Evolutionary conservation across 2,797 vertebrate species (phyloP), one percentile per base, ranked within the genome.

Genomic region (Gallinago solitaria): DNA sequence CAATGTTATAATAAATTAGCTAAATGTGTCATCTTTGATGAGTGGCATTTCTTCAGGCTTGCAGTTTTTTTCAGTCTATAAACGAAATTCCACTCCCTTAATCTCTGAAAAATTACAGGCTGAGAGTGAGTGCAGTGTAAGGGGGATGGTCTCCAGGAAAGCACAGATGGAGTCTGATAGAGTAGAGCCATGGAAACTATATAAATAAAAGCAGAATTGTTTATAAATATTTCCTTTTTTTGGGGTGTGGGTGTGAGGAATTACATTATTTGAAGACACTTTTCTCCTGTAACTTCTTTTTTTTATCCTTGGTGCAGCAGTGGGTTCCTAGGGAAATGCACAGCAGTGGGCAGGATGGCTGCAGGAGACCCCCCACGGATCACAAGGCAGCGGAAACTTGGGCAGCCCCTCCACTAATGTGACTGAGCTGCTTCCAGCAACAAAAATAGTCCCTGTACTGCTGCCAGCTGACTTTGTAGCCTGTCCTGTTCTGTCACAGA

Each of bases 221-320:
- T 94, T 91, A 60, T 60, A 87, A 91, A 87, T 82, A 59, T 78
- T 96, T 91, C 54, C 87, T 94, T 80, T 95, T 80, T 70, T 50
- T 7, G 41, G 87, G 61, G 25, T 59, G 53, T 67, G 45, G 87
- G 70, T 91, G 77, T 89, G 77, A 83, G 20, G 33, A 67, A 28
- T 50, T 70, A 81, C 53, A 71, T 87, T 84, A 89, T 78, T 78
- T 84, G 78, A 83, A 74, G 41, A 41, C 33, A 15, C 45, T 83
- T 35, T 59, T 50, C 43, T 67, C 69, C 83, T 25, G 1, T 23
- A n/a, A 45, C 23, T 7, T 32, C 28, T 61, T 16, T 53, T 50
- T 47, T 76, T 57, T 24, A 20, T 23, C 33, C 27, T 13, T 0
- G 0, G 16, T 6, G 2, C 65, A 57, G 70, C 47, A 30, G 33